Evolutionary conservation across 2,113 vertebrate species (phyloP), one percentile per base, ranked within the genome.

Genomic region (Alexandromys fortis): DNA sequence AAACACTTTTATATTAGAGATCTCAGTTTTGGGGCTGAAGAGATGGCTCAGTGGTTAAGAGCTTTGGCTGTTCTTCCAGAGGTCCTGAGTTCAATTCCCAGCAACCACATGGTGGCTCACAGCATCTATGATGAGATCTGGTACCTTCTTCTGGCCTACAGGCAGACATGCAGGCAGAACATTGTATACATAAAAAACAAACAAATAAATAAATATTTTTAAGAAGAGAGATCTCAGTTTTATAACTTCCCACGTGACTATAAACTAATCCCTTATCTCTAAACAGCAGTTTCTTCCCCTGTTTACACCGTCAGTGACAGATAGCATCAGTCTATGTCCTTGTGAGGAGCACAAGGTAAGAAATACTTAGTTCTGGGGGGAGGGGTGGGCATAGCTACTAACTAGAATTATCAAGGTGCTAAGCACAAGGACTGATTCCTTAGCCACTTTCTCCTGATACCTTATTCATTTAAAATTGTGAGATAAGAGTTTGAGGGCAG

Each of bases 251-350:
- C 33, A 5, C 86, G 55, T 21, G 28, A 94, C 28, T 9, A 12
- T 45, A 42, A 81, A 61, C 24, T 42, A 89, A 85, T 81, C 63
- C 42, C 47, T 86, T 92, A n/a, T 77, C 55, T 85, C 58, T 67
- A 28, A 96, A 70, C 12, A 24, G 86, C 35, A 61, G 42, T 92
- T 85, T 94, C 58, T 58, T 95, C 89, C 61, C 94, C 72, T 86
- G 30, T 85, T 11, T 65, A 89, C 77, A 94, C 70, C 85, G 6
- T 30, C 21, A 70, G 33, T 49, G 79, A 76, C 83, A 88, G 83
- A 72, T 87, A 88, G 78, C 28, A 65, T 30, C 70, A 61, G 58
- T 58, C 91, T 73, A 28, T 38, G 81, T 94, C 76, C 16, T 82
- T 61, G 28, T 88, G 35, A 83, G 67, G 58, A 77, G 33, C 42